phyloP scores from a whole-genome alignment of 2,888 invertebrate species.

The Meiosimyza decipiens region DNA sequence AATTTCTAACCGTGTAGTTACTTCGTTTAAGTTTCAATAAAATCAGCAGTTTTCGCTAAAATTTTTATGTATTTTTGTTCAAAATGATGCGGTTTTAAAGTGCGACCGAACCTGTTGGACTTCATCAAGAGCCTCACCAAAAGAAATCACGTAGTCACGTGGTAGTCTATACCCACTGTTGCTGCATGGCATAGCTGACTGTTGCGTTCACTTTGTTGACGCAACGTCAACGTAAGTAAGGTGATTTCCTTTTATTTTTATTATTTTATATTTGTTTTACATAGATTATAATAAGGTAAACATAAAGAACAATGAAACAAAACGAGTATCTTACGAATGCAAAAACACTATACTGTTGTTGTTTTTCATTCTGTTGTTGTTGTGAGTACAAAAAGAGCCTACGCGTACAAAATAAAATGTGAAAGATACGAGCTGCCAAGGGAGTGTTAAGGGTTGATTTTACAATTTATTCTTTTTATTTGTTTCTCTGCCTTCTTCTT shows the following conservation, averaged over 20 bases:
- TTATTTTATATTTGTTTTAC: constrained; percentile 18
- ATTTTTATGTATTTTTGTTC: too few species aligned
- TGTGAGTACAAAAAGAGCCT: neutral
- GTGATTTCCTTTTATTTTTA: constrained; percentile 8
- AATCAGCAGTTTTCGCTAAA: too few species aligned
- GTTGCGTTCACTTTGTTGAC: neutral
- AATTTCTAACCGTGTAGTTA: too few species aligned
- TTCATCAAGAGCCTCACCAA: too few species aligned
- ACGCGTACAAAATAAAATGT: constrained; percentile 44
- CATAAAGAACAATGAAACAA: constrained; percentile 8
- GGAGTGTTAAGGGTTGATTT: constrained; percentile 56
- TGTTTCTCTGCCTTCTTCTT: constrained; percentile 41
- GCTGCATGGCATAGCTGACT: neutral
- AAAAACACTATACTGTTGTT: neutral
- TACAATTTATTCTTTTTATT: constrained; percentile 40
- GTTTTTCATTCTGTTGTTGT: neutral
- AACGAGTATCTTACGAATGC: neutral
- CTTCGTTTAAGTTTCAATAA: too few species aligned
- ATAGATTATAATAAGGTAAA: constrained; percentile 12
- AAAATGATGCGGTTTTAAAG: too few species aligned
- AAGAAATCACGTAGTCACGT: too few species aligned
- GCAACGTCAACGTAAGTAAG: neutral
- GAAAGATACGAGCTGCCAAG: constrained; percentile 53
- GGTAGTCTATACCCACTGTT: too few species aligned
- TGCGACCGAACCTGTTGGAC: too few species aligned